phyloP scores from a whole-genome alignment of 2,797 vertebrate genomes.

The Pantherophis vulpinus region DNA sequence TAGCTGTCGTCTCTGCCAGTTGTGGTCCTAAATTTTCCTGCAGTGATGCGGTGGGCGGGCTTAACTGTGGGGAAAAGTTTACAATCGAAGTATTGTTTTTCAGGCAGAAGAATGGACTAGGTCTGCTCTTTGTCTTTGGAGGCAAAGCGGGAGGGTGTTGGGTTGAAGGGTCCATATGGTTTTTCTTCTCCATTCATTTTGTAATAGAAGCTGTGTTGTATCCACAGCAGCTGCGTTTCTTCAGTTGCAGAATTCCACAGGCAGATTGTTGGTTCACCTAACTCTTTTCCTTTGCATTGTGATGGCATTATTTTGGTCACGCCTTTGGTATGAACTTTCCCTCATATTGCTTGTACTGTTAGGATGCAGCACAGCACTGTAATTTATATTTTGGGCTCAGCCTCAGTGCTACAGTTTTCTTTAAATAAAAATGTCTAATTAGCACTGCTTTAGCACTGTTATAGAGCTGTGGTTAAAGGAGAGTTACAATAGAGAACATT shows the following conservation, averaged over 20 bases:
- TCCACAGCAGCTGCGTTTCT: background rate
- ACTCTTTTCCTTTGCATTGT: background rate
- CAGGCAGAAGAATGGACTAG: background rate
- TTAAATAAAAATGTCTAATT: background rate
- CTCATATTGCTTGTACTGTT: background rate
- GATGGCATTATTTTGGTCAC: background rate
- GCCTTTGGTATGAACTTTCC: background rate
- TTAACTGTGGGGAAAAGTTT: background rate
- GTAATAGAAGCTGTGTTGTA: background rate
- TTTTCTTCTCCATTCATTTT: background rate
- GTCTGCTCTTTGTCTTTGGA: background rate
- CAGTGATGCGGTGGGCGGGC: background rate
- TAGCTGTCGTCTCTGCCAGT: background rate
- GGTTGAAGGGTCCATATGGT: background rate
- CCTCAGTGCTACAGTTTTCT: background rate
- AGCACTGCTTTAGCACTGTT: background rate
- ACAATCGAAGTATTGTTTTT: background rate
- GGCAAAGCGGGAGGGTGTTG: background rate
- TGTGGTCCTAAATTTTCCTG: background rate
- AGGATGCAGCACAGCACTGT: background rate
- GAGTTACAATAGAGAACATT: background rate
- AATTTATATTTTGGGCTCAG: background rate
- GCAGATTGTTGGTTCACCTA: background rate
- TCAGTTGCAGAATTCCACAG: background rate
- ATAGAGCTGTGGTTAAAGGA: background rate